Percentiles rank a stretch among this genome's conserved stretches.
Conservation (phyloP, 2,888 invertebrate genomes). For the Xylota sylvarum region DNA sequence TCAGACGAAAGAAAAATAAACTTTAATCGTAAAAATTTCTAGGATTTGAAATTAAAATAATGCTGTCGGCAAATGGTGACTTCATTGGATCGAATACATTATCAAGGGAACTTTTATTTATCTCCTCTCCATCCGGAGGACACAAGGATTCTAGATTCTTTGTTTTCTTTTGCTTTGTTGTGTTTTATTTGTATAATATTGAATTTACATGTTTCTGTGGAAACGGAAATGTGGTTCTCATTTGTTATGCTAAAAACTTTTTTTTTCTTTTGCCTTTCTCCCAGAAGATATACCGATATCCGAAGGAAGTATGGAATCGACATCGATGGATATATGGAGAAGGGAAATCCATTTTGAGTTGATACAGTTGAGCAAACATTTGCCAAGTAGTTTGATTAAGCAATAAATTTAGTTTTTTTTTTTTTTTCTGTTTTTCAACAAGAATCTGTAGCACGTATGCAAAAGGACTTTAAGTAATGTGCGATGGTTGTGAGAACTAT, state of each 20-base stretch:
- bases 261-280: background rate
- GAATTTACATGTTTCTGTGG: constrained; percentile 30
- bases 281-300: constrained; percentile 5
- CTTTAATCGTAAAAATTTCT: constrained; percentile 18
- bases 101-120: constrained; percentile 6
- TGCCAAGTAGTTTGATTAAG: constrained; percentile 9
- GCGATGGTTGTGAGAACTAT: no score
- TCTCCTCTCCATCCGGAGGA: constrained; percentile 19
- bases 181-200: constrained; percentile 21
- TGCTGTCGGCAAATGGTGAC: constrained; percentile 25
- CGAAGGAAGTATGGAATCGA: background rate
- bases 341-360: constrained; percentile 4
- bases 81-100: constrained; percentile 27
- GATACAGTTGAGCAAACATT: background rate
- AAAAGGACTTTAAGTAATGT: no score
- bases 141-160: background rate
- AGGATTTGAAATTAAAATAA: constrained; percentile 37
- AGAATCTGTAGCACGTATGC: no score
- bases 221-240: constrained; percentile 47
- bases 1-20: background rate
- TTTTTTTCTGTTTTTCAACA: no score
- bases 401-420: constrained; percentile 8
- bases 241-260: constrained; percentile 51
- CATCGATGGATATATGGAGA: background rate
- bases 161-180: constrained; percentile 13